phyloP scores from a whole-genome alignment of 2,113 vertebrate species.

The Arvicanthis niloticus region DNA sequence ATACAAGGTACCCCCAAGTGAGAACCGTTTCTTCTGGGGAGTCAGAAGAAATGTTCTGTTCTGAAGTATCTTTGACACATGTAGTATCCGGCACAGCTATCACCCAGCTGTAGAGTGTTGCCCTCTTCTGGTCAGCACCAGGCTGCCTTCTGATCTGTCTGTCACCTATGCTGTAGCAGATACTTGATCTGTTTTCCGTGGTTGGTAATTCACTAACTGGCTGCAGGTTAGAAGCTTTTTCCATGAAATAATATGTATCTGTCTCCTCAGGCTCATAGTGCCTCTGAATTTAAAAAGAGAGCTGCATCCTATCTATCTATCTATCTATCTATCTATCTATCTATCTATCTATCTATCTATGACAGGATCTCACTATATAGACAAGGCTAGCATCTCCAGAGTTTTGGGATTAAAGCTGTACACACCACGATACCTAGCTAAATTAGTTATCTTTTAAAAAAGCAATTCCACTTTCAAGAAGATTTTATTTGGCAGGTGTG shows the following conservation, averaged over 20 bases:
- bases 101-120: background rate
- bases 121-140: background rate
- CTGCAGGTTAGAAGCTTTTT: background rate
- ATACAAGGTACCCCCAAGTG: background rate
- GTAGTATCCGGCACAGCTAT: background rate
- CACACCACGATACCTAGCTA: background rate
- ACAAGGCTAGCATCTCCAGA: background rate
- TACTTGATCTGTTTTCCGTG: background rate
- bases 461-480: background rate
- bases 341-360: background rate
- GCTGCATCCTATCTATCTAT: background rate
- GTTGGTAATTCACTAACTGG: background rate
- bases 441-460: background rate
- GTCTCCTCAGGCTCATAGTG: background rate
- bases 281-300: background rate
- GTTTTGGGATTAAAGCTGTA: background rate
- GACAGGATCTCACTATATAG: background rate
- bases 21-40: background rate
- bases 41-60: background rate
- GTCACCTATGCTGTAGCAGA: background rate
- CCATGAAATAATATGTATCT: conserved; percentile 6
- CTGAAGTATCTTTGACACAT: background rate
- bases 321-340: background rate
- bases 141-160: background rate
- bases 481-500: background rate